phyloP scores from a whole-genome alignment of 2,888 invertebrate species.

The Agriopis marginaria region DNA sequence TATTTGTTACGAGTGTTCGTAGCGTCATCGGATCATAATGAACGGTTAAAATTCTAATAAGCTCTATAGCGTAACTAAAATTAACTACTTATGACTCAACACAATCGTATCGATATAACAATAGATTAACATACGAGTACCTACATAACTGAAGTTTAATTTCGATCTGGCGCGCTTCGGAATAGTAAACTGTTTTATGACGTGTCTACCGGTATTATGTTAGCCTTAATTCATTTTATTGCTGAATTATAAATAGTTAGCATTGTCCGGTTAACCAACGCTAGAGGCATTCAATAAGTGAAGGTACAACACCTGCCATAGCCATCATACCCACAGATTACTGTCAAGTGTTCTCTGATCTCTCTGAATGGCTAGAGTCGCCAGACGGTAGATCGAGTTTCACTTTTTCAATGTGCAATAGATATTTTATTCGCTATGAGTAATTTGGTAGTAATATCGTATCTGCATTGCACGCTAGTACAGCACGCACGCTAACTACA shows the following conservation, averaged over 20 bases:
- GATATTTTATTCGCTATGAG: conserved; percentile 35
- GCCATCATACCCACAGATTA: conserved; percentile 23
- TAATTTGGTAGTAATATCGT: conserved; percentile 50
- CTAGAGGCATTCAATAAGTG: conserved; percentile 15
- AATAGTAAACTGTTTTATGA: conserved; percentile 27
- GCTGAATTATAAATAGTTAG: conserved; percentile 29
- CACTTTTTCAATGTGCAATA: conserved; percentile 38
- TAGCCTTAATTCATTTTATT: conserved; percentile 28
- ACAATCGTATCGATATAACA: conserved; percentile 63
- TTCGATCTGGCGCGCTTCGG: conserved; percentile 13
- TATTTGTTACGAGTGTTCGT: conserved; percentile 19
- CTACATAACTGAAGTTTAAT: conserved; percentile 21
- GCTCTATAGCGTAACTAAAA: conserved; percentile 57
- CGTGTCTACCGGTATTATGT: conserved; percentile 25
- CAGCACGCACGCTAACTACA: conserved; percentile 68
- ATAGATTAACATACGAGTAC: conserved; percentile 48
- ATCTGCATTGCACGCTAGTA: conserved; percentile 72
- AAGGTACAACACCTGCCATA: conserved; percentile 28
- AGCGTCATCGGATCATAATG: conserved; percentile 35
- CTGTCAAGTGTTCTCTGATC: conserved; percentile 23
- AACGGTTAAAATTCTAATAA: conserved; percentile 57
- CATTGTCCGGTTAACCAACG: conserved; percentile 30
- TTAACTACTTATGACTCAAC: conserved; percentile 56
- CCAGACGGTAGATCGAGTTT: conserved; percentile 33
- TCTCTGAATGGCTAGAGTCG: conserved; percentile 21